Conservation (phyloP, 1,140 invertebrate species). For the Neodiprion pinetum region DNA sequence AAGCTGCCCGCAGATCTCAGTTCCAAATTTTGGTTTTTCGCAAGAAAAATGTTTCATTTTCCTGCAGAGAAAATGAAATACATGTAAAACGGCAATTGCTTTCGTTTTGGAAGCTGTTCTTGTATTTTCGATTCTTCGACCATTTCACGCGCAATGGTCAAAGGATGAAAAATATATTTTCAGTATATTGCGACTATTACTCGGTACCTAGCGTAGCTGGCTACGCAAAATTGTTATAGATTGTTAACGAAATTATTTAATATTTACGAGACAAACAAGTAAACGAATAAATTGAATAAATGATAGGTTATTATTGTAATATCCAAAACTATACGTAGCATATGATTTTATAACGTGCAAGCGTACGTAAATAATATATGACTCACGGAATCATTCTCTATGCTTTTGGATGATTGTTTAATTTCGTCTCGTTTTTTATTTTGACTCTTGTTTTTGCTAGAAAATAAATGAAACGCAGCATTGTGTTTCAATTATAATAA, state of each 20-base stretch:
- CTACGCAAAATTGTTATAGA: constrained; percentile 35
- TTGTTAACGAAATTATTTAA: constrained; percentile 14
- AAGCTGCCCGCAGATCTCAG: constrained; percentile 28
- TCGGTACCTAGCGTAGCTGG: constrained; percentile 37
- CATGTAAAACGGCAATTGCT: constrained; percentile 14
- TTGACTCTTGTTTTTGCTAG: too few relatives aligned
- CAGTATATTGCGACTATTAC: constrained; percentile 16
- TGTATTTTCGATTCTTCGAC: not conserved
- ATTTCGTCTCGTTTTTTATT: too few relatives aligned
- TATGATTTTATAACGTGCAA: constrained; percentile 12
- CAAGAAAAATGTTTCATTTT: constrained; percentile 10
- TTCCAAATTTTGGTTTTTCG: constrained; percentile 21
- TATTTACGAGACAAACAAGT: not conserved
- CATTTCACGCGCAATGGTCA: not conserved
- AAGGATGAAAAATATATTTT: constrained; percentile 8
- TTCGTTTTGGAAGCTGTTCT: constrained; percentile 15
- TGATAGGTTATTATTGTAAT: not conserved
- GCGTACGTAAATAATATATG: not conserved
- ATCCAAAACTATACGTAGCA: not conserved
- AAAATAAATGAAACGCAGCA: constrained; percentile 25
- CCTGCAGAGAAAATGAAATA: constrained; percentile 18
- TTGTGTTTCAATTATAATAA: constrained; percentile 23
- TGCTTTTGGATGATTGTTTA: not conserved
- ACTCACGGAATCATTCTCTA: constrained; percentile 17
- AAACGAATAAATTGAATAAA: constrained; percentile 16